Conservation (phyloP, 2,797 vertebrate genomes). For the Lithobates pipiens region DNA sequence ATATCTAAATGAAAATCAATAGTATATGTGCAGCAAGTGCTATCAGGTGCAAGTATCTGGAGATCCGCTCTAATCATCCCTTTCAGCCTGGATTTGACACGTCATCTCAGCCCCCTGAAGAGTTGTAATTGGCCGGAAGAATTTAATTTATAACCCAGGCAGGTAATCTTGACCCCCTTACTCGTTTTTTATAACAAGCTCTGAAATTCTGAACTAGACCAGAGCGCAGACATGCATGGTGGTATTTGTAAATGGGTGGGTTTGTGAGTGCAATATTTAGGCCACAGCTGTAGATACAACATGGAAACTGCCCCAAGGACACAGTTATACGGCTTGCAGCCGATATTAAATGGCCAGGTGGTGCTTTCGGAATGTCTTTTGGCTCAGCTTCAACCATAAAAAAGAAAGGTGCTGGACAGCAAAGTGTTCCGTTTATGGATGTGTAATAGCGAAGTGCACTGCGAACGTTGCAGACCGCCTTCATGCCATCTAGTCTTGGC, state of each 20-base stretch:
- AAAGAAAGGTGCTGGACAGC: too few relatives aligned
- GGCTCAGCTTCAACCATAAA: too few relatives aligned
- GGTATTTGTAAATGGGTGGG: neutral
- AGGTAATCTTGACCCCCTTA: slow-evolving; percentile 69
- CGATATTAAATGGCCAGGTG: too few relatives aligned
- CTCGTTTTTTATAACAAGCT: slow-evolving; percentile 79
- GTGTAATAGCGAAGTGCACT: too few relatives aligned
- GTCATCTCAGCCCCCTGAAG: slow-evolving; percentile 75
- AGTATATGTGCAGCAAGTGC: slow-evolving; percentile 89
- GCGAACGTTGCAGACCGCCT: too few relatives aligned
- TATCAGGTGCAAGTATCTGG: slow-evolving; percentile 82
- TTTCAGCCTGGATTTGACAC: slow-evolving; percentile 77
- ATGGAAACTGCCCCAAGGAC: too few relatives aligned
- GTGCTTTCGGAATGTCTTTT: too few relatives aligned
- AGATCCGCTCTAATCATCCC: slow-evolving; percentile 82
- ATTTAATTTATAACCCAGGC: slow-evolving; percentile 82
- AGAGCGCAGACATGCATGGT: neutral
- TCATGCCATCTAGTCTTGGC: too few relatives aligned
- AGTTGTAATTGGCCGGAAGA: slow-evolving; percentile 83
- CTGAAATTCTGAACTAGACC: slow-evolving; percentile 63
- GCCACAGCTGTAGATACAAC: neutral
- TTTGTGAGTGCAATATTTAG: neutral
- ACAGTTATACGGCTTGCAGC: too few relatives aligned
- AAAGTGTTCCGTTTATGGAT: too few relatives aligned
- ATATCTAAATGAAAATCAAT: slow-evolving; percentile 99